phyloP scores from a whole-genome alignment of 2,888 invertebrate genomes.

The Hirtodrosophila duncani region DNA sequence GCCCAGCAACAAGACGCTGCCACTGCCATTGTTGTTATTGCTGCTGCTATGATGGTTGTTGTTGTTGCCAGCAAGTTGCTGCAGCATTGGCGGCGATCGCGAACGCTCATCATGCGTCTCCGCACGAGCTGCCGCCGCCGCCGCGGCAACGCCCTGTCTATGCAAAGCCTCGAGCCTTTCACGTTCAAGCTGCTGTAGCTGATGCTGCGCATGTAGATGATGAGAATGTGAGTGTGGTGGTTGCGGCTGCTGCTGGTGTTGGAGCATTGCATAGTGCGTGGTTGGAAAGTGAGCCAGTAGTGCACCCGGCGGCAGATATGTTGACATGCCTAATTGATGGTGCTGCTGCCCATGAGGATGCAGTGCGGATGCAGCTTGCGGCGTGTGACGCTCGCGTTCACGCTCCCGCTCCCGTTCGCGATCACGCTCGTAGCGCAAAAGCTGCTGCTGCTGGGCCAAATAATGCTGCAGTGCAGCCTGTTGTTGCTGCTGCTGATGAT shows the following conservation, averaged over 20 bases:
- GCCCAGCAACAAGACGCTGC: conserved; percentile 48
- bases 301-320: conserved; percentile 27
- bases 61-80: conserved; percentile 44
- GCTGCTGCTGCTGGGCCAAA: conserved; percentile 67
- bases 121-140: conserved; percentile 8
- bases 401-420: conserved; percentile 47
- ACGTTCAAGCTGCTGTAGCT: conserved; percentile 60
- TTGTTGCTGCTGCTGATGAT: conserved; percentile 55
- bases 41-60: conserved; percentile 26
- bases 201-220: conserved; percentile 69
- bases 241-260: conserved; percentile 41
- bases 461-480: conserved; percentile 73
- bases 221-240: conserved; percentile 42
- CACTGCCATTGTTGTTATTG: conserved; percentile 41
- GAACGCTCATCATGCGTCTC: conserved; percentile 75
- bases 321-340: conserved; percentile 54
- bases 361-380: conserved; percentile 7
- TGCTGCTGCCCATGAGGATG: too few relatives aligned
- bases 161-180: conserved; percentile 57
- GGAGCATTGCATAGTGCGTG: conserved; percentile 58
- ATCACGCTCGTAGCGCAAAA: conserved; percentile 67
- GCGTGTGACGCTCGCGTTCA: conserved; percentile 41
- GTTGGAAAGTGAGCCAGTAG: conserved; percentile 57
- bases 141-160: conserved; percentile 45
- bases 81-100: conserved; percentile 73